Base-by-base conservation (phyloP, 2,113 vertebrate genomes). In the Megatriorchis doriae region DNA sequence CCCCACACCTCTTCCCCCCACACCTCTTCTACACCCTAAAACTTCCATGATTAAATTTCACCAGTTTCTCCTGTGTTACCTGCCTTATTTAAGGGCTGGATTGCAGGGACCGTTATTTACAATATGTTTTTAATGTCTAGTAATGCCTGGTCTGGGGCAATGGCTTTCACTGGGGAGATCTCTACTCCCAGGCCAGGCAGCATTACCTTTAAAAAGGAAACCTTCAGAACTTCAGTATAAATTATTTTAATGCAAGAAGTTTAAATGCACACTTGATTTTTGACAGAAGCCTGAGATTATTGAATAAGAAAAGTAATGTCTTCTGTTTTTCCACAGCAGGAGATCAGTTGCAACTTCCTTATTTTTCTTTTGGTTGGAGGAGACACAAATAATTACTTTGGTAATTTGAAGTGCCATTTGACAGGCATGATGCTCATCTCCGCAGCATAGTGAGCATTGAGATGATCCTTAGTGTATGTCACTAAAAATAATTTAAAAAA, bases 21-120 rank as follows among this genome's bases (percentile, higher is more conserved):
- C 2, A 20, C 23, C 32, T 86, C 43, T 86, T 86, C 77, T 95
- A 74, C 13, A 68, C 65, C 78, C 70, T 81, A 67, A 94, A 91
- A 50, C 70, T 74, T 91, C 43, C 65, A 66, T 78, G 65, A 84
- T 95, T 91, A 79, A 81, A 94, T 96, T 71, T 92, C 68, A 86
- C 47, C 55, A 22, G 43, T 96, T 93, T 84, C 70, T 91, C 29
- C 43, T 59, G 61, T 50, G 40, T 86, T 94, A 52, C 58, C 70
- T 88, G 82, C 58, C 42, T 90, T 88, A 67, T 63, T 90, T 93
- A 82, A 92, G 40, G 78, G 50, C 70, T 86, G 66, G 48, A 50
- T 72, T 84, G 78, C 61, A 80, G 62, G 40, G n/a, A 29, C 70
- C 86, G 72, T 50, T 94, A 74, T 84, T 74, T 88, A 78, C 68